These are phyloP conservation scores for Lydus trimaculatus DNA, from an alignment of 2,888 invertebrate genomes.

Conservation along the genomic window DNA sequence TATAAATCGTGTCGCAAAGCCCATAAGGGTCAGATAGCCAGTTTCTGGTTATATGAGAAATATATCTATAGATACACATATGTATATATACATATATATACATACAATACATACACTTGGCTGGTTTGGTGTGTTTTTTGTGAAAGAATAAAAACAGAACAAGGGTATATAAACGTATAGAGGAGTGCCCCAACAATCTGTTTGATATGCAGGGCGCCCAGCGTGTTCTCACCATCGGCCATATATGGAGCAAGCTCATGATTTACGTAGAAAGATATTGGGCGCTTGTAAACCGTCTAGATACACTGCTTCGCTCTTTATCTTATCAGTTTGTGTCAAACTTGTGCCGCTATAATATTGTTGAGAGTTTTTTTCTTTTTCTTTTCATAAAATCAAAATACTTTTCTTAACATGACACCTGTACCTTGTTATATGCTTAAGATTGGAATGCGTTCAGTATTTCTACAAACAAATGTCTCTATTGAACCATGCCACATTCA, in stretches of 20 bases:
- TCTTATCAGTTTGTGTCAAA: constrained; percentile 53
- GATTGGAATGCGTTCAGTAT: constrained; percentile 29
- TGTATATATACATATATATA: background rate
- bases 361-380: background rate
- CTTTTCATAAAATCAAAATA: background rate
- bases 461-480: constrained; percentile 36
- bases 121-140: background rate
- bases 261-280: constrained; percentile 59
- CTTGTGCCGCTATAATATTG: constrained; percentile 37
- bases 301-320: constrained; percentile 57
- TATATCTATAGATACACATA: background rate
- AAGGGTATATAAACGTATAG: constrained; percentile 36
- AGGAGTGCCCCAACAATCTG: constrained; percentile 39
- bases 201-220: constrained; percentile 51
- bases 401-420: constrained; percentile 40
- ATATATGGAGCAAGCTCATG: constrained; percentile 56
- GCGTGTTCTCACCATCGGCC: constrained; percentile 48
- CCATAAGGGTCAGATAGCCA: constrained; percentile 10
- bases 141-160: constrained; percentile 32
- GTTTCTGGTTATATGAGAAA: constrained; percentile 8
- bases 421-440: constrained; percentile 46
- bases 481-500: constrained; percentile 17
- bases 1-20: constrained; percentile 10
- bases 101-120: background rate
- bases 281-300: constrained; percentile 56